These are phyloP conservation scores for Dasyprocta punctata DNA, from an alignment of 2,113 vertebrate species.

Conservation along the genomic window DNA sequence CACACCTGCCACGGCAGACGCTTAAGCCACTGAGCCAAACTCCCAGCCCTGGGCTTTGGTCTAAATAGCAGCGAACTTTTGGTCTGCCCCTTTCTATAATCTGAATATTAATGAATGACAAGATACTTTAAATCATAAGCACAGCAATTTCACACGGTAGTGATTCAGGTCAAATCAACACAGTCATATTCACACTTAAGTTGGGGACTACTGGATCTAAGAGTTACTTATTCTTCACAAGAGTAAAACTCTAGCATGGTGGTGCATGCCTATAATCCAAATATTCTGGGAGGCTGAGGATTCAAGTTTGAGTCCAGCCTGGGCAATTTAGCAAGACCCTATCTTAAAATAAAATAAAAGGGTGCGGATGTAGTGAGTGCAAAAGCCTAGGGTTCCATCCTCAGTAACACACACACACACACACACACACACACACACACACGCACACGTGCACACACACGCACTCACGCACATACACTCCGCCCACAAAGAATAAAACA, in stretches of 20 bases:
- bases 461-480: background rate
- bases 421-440: background rate
- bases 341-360: background rate
- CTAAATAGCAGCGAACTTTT: background rate
- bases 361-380: background rate
- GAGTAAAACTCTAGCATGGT: background rate
- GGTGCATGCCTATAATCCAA: background rate
- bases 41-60: too few relatives aligned
- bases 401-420: background rate
- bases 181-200: background rate
- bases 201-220: background rate
- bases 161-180: conserved; percentile 25
- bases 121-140: conserved; percentile 9
- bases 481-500: background rate
- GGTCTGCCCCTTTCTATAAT: background rate
- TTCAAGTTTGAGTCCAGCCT: background rate
- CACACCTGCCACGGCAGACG: too few relatives aligned
- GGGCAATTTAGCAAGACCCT: background rate
- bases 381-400: background rate
- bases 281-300: background rate
- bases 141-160: background rate
- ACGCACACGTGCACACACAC: background rate
- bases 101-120: conserved; percentile 40
- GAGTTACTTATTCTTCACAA: conserved; percentile 30
- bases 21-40: too few relatives aligned